Conservation (phyloP, 1,140 invertebrate genomes). For the Drosophila ironensis region DNA sequence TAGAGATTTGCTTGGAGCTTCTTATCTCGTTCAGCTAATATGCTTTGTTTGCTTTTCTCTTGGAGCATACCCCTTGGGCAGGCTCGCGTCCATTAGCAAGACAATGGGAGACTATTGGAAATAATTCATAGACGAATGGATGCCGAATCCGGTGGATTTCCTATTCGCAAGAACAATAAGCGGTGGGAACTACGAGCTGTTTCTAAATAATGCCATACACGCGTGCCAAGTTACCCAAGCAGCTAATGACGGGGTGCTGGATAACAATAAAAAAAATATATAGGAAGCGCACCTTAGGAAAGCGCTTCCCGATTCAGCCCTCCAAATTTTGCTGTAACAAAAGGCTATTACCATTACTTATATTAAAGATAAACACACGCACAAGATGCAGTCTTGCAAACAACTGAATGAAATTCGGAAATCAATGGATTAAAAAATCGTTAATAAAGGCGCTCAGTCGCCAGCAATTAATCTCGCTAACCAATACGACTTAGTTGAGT, state of each 20-base stretch:
- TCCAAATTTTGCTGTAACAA: neutral
- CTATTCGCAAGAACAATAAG: conserved; percentile 23
- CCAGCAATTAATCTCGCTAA: conserved; percentile 2
- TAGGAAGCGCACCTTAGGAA: too few species aligned
- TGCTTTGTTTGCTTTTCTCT: conserved; percentile 10
- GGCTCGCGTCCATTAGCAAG: conserved; percentile 15
- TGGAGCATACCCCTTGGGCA: neutral
- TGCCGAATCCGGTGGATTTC: neutral
- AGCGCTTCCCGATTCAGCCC: neutral
- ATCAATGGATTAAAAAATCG: neutral
- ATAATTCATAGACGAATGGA: conserved; percentile 2
- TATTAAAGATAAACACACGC: neutral
- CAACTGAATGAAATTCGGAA: neutral
- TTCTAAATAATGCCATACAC: neutral
- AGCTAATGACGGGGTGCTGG: neutral
- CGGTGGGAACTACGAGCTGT: conserved; percentile 5
- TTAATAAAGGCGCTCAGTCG: neutral
- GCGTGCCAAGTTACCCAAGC: conserved; percentile 1
- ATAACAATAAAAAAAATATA: conserved; percentile 1
- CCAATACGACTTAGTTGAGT: conserved; percentile 22
- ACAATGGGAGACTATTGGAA: conserved; percentile 12
- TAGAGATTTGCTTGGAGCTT: conserved; percentile 2
- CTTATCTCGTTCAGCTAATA: conserved; percentile 11
- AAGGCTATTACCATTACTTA: too few species aligned
- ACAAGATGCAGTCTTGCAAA: neutral